These are phyloP conservation scores for Magallana gigas DNA, from an alignment of 1,140 invertebrate genomes.

Conservation along the genomic window DNA sequence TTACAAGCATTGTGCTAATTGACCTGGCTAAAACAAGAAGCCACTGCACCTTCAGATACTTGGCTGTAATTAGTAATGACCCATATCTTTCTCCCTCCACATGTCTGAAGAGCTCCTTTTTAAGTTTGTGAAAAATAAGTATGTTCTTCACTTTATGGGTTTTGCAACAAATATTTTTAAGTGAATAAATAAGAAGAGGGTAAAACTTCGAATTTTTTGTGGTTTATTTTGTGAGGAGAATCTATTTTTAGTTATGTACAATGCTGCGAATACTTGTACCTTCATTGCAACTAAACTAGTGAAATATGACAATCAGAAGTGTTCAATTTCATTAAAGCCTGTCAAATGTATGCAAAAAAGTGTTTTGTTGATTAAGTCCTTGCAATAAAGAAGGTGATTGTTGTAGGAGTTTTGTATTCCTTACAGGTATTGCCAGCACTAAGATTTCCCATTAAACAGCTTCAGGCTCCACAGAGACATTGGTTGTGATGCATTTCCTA, in stretches of 20 bases:
- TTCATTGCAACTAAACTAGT: no score
- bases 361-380: no score
- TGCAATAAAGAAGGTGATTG: no score
- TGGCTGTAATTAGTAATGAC: slow-evolving; percentile 14
- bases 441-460: slow-evolving; percentile 1
- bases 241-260: no score
- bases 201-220: no score
- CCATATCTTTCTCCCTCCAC: background rate
- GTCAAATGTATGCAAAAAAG: no score
- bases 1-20: slow-evolving; percentile 27
- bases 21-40: slow-evolving; percentile 30
- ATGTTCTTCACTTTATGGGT: slow-evolving; percentile 14
- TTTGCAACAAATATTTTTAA: background rate
- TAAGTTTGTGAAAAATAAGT: background rate
- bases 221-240: no score
- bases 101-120: slow-evolving; percentile 5
- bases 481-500: slow-evolving; percentile 9
- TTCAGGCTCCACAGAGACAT: background rate
- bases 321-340: no score
- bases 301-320: no score
- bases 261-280: no score
- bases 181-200: background rate
- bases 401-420: background rate
- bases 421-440: background rate
- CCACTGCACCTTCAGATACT: background rate